Conservation (phyloP, 2,888 invertebrate genomes). For the Icerya purchasi region DNA sequence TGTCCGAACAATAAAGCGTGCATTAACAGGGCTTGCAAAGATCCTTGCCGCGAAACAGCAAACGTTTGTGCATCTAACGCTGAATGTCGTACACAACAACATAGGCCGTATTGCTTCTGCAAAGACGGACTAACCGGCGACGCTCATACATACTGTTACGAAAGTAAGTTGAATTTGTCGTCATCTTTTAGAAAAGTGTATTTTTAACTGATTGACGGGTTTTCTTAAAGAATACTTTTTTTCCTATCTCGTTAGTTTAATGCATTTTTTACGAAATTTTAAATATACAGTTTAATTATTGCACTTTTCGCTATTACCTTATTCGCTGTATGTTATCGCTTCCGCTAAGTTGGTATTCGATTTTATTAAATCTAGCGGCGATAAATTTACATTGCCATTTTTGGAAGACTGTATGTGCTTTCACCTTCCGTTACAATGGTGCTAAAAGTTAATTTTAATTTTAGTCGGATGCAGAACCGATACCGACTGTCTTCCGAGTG, state of each 20-base stretch:
- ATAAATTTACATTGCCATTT: no score
- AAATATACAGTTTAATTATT: background rate
- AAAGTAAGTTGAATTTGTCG: no score
- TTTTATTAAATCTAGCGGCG: no score
- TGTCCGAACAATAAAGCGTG: slow-evolving; percentile 69
- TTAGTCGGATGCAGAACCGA: slow-evolving; percentile 65
- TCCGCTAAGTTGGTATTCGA: no score
- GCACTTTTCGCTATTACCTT: background rate
- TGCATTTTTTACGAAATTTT: no score
- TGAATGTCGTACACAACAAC: slow-evolving; percentile 52
- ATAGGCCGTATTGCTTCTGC: slow-evolving; percentile 63
- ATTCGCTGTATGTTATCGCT: no score
- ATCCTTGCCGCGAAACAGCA: slow-evolving; percentile 44
- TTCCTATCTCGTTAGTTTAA: no score
- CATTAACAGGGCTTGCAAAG: slow-evolving; percentile 45
- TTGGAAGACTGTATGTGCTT: no score
- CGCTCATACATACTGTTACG: slow-evolving; percentile 51
- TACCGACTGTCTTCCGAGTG: slow-evolving; percentile 57
- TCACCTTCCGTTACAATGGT: no score
- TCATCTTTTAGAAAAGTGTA: no score
- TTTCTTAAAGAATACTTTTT: no score
- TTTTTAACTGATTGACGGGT: no score
- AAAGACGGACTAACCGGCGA: slow-evolving; percentile 64
- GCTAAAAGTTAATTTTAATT: slow-evolving; percentile 19
- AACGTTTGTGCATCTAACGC: slow-evolving; percentile 55